These are phyloP conservation scores for Pitta sordida DNA, from an alignment of 2,113 vertebrate species.

Conservation along the genomic window DNA sequence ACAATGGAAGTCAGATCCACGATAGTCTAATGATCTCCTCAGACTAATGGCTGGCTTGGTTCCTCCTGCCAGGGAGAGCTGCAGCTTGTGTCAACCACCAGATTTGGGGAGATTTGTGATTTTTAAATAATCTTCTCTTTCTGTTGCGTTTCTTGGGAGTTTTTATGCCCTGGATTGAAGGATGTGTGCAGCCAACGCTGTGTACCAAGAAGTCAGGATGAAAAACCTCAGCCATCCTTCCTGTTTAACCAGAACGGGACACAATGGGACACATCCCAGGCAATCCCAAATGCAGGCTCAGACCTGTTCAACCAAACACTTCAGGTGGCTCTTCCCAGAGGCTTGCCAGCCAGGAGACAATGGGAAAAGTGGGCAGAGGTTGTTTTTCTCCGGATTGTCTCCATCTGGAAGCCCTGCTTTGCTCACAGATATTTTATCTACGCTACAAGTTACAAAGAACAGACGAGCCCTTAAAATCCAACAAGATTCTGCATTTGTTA, in stretches of 20 bases:
- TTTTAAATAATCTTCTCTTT: background rate
- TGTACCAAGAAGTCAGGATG: background rate
- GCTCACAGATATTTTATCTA: background rate
- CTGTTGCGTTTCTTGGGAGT: background rate
- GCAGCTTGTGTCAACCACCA: background rate
- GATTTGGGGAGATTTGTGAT: background rate
- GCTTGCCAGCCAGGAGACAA: background rate
- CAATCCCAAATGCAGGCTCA: background rate
- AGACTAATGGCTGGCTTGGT: background rate
- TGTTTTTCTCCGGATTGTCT: background rate
- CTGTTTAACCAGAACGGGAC: background rate
- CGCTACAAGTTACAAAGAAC: background rate
- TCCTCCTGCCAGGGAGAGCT: background rate
- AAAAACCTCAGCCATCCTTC: background rate
- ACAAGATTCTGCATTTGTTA: background rate
- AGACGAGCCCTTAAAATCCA: background rate
- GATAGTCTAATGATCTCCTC: background rate
- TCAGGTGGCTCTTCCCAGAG: background rate
- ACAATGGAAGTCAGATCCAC: background rate
- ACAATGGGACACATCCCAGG: background rate
- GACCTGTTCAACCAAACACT: background rate
- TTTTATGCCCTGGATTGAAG: background rate
- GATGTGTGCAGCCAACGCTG: background rate
- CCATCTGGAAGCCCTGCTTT: background rate
- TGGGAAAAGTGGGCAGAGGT: background rate